Evolutionary conservation across 2,888 invertebrate species (phyloP), one percentile per base, ranked within the genome.

Genomic region (Agapetus fuscipes): DNA sequence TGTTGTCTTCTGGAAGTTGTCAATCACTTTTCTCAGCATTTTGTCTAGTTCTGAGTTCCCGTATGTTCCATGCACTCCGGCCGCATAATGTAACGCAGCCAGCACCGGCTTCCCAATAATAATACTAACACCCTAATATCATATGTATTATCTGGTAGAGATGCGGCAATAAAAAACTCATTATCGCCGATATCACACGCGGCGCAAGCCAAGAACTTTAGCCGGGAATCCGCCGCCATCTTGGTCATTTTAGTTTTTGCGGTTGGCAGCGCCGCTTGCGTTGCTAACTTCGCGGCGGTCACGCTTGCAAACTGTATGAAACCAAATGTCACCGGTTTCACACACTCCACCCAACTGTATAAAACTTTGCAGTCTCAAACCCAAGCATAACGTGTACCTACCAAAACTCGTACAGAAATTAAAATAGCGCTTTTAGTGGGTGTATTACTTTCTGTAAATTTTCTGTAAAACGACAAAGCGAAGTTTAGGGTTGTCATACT

Each of bases 141-240:
- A 43, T 46, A 46, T 46, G 46, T 41, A 46, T 46, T 46, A 46
- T 46, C 46, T 43, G 43, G 41, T 43, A 41, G 42, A 38, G 46
- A 44, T 45, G 48, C 39, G 31, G 43, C 45, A 39, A 48, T 48
- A 45, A 45, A 48, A 48, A 45, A 33, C 45, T 48, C 48, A 48
- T 48, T 48, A 48, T 48, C 48, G 45, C 36, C 43, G 37, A 42
- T 45, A 46, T 46, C 38, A 35, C 48, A 48, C 43, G 43, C 41
- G 46, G 15, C 17, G 32, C 26, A 17, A 25, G 25, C n/a, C 33
- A 15, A 17, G 37, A 42, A 42, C 33, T 34, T 45, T 37, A 11
- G 31, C 15, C 30, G 39, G n/a, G n/a, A n/a, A n/a, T n/a, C n/a
- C n/a, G 41, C 25, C 44, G 40, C 44, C 47, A 47, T 44, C 41